Evolutionary conservation across 2,797 vertebrate species (phyloP).

Genomic region (Micropoecilia bifurca): DNA sequence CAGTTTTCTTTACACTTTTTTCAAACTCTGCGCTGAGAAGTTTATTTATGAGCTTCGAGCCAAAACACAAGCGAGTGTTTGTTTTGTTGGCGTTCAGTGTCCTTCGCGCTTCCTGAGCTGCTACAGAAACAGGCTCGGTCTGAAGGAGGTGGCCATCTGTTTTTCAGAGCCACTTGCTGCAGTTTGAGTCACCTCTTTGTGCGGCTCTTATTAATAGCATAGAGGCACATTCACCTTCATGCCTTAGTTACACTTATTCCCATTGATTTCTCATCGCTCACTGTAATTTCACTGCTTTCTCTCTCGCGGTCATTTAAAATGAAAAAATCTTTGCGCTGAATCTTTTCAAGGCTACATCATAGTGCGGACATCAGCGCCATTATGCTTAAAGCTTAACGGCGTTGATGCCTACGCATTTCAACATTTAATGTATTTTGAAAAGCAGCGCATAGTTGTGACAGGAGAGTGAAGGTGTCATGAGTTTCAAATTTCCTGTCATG

Average conservation of each 20-base stretch:
- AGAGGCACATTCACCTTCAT: not conserved
- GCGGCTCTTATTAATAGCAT: not conserved
- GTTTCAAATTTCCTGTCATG: not conserved
- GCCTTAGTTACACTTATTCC: not conserved
- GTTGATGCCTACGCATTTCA: not conserved
- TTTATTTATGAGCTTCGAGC: not conserved
- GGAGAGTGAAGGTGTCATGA: not conserved
- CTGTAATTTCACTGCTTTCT: not conserved
- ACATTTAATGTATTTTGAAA: not conserved
- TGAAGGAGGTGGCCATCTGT: not conserved
- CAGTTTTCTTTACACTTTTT: not conserved
- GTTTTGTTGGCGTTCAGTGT: not conserved
- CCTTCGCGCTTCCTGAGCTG: constrained; percentile 10
- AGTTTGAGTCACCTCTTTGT: not conserved
- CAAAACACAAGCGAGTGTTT: not conserved
- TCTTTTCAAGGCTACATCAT: not conserved
- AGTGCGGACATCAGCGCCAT: not conserved
- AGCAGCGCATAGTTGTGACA: not conserved
- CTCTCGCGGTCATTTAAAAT: not conserved
- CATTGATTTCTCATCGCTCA: not conserved
- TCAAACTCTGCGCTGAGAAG: not conserved
- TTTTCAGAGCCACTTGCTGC: not conserved
- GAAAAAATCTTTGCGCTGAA: not conserved
- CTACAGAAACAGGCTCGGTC: constrained; percentile 2
- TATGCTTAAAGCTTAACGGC: not conserved